Conservation (phyloP, 2,113 vertebrate species). For the Petroica traversi region DNA sequence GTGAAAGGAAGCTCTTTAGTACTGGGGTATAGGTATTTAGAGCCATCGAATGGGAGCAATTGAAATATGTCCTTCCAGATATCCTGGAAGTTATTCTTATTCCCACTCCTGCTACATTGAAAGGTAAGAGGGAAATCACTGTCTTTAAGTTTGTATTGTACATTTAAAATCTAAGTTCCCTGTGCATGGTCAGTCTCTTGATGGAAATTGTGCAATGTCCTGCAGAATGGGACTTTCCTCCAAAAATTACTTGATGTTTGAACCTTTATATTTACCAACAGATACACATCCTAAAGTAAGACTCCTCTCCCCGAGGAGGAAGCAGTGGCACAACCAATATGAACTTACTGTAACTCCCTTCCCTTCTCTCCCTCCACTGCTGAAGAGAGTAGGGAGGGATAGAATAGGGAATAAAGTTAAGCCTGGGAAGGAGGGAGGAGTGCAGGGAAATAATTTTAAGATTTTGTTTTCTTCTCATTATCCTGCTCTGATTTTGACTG, state of each 20-base stretch:
- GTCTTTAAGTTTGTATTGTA: not conserved
- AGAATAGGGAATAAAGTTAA: not conserved
- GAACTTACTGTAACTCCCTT: not conserved
- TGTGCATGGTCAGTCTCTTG: not conserved
- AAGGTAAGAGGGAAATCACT: not conserved
- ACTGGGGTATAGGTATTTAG: not conserved
- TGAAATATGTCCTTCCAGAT: not conserved
- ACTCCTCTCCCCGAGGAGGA: not conserved
- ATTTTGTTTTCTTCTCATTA: not conserved
- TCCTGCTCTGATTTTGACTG: not conserved
- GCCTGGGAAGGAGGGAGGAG: not conserved
- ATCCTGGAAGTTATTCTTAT: not conserved
- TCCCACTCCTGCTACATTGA: rapidly evolving
- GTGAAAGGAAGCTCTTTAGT: not conserved
- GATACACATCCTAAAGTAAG: not conserved
- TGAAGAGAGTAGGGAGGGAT: no score
- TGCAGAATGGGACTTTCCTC: not conserved
- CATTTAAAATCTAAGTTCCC: not conserved
- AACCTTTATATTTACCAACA: not conserved
- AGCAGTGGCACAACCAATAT: not conserved
- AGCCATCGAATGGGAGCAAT: not conserved
- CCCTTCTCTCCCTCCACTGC: not conserved
- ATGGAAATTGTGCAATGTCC: not conserved
- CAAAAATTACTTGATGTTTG: not conserved
- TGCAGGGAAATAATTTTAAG: not conserved